These are phyloP conservation scores for Poeciliopsis gracilis DNA, from an alignment of 2,797 vertebrate genomes.

Conservation along the genomic window DNA sequence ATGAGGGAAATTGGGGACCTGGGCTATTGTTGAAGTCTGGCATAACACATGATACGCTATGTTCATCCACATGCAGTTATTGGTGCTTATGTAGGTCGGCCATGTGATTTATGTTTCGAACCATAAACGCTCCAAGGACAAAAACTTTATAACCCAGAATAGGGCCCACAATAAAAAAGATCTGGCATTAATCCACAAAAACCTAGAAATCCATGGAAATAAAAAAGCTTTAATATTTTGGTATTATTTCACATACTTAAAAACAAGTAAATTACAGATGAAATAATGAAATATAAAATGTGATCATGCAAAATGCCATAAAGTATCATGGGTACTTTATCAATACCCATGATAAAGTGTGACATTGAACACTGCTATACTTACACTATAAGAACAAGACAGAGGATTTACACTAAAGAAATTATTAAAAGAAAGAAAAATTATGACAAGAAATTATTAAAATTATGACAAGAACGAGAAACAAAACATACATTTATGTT, in stretches of 20 bases:
- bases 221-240: neutral
- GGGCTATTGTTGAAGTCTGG: too few species aligned
- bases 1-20: too few species aligned
- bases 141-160: neutral
- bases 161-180: neutral
- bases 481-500: neutral
- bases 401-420: neutral
- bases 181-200: conserved; percentile 4
- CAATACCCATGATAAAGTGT: neutral
- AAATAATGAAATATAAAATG: neutral
- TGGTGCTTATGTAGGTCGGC: conserved; percentile 64
- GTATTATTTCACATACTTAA: neutral
- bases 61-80: conserved; percentile 45
- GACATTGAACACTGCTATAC: neutral
- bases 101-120: conserved; percentile 19
- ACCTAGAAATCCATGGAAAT: neutral
- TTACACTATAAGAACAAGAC: neutral
- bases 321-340: too few species aligned
- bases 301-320: neutral
- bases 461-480: neutral
- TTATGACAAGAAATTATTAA: neutral
- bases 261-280: neutral
- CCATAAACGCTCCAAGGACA: neutral
- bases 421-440: neutral
- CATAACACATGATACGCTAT: conserved; percentile 13